These are phyloP conservation scores for Dicrurus megarhynchus DNA, from an alignment of 2,113 vertebrate genomes.

Conservation along the genomic window DNA sequence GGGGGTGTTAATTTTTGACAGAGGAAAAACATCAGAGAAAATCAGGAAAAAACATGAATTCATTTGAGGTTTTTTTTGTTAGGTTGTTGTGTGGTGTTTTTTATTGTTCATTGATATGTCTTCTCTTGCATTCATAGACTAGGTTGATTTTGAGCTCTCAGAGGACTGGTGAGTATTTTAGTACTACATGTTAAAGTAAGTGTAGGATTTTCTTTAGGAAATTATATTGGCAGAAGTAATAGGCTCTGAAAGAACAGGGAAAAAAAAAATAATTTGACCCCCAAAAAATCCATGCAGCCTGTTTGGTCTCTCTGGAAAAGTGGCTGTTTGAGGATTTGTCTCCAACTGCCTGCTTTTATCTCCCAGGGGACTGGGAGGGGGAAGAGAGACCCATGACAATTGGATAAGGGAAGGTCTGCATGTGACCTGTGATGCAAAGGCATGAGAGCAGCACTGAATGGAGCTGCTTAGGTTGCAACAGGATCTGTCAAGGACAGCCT, in stretches of 20 bases:
- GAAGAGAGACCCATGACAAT: neutral
- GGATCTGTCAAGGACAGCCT: neutral
- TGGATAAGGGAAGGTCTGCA: neutral
- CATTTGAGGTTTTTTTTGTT: neutral
- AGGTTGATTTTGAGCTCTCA: neutral
- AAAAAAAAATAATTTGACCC: neutral
- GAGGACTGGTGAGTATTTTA: neutral
- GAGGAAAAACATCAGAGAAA: neutral
- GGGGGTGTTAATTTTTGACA: neutral
- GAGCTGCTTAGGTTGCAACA: neutral
- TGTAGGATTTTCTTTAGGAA: neutral
- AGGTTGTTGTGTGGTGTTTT: accelerated
- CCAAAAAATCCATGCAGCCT: neutral
- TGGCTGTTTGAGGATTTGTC: neutral
- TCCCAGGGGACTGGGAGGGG: neutral
- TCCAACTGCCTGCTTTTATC: neutral
- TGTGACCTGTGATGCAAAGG: neutral
- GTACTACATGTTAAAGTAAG: neutral
- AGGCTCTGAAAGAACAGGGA: neutral
- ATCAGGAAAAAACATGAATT: neutral
- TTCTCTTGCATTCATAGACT: neutral
- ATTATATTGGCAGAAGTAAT: neutral
- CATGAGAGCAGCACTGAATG: neutral
- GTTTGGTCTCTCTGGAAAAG: neutral
- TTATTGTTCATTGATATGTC: neutral